Evolutionary conservation across 2,113 vertebrate species (phyloP), one percentile per base, ranked within the genome.

Genomic region (Pterocles burchelli): DNA sequence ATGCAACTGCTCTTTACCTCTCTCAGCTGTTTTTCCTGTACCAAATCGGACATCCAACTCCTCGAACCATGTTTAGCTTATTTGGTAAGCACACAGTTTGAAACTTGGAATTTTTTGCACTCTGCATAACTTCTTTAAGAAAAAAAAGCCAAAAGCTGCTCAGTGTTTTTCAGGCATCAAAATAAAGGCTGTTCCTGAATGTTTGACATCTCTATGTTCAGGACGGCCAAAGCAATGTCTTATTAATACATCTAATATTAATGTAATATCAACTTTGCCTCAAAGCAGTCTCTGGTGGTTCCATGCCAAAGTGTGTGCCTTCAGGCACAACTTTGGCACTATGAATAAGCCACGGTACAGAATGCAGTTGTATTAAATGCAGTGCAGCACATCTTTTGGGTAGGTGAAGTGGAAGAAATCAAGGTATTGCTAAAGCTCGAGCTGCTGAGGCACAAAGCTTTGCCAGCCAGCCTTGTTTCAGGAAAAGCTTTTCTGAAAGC

Each of bases 21-120:
- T 66, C 68, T 90, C 43, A 77, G 84, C 62, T 81, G 61, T 43
- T 80, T 88, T 79, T 96, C 92, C 88, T 88, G 41, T 51, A 90
- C 36, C 24, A 54, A 90, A 49, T 58, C 43, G 72, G 61, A n/a
- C 49, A 17, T 19, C 59, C 46, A 33, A 38, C 18, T 81, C 72
- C 62, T 88, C 9, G 1, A 51, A 29, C 28, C 4, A 2, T 18
- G 9, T 43, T 68, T 68, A 49, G 41, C 49, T 87, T 57, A 17
- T 21, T 71, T 65, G 11, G 43, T 43, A 63, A 68, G 62, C 20
- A 52, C 7, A 7, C 10, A 5, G 13, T 34, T 91, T 79, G 36
- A 65, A 89, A 79, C 13, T 43, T 34, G 8, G 11, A 38, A 0
- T 33, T 67, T 85, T 81, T 90, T 43, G 61, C 18, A 33, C 25